Percentiles rank a stretch among this genome's conserved stretches.
These are phyloP conservation scores for Telmatochromis brichardi DNA, from an alignment of 2,113 vertebrate species.

Conservation along the genomic window DNA sequence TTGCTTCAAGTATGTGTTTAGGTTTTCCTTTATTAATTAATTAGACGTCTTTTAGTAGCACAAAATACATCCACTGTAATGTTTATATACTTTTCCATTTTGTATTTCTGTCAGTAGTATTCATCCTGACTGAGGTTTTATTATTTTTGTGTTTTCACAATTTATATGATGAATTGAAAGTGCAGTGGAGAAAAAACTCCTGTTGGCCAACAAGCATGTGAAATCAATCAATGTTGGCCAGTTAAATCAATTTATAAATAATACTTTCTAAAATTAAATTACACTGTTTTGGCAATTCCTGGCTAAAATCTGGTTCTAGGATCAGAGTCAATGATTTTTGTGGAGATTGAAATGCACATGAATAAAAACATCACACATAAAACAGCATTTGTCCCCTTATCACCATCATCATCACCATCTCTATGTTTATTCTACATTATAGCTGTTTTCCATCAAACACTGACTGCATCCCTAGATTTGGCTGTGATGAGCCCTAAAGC, in stretches of 20 bases:
- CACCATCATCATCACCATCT: background rate
- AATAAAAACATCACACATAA: background rate
- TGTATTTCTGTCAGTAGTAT: background rate
- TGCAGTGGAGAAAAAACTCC: background rate
- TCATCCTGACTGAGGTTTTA: background rate
- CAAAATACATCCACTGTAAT: background rate
- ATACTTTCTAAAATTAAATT: background rate
- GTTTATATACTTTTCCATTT: background rate
- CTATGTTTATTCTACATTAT: constrained; percentile 7
- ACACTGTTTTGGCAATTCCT: background rate
- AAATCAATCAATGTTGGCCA: background rate
- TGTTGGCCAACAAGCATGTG: background rate
- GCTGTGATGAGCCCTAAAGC: constrained; percentile 27
- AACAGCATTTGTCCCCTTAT: background rate
- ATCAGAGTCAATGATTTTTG: background rate
- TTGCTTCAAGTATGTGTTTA: rapidly evolving
- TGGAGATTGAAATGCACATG: background rate
- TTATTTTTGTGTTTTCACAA: background rate
- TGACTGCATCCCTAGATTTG: background rate
- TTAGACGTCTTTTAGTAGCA: background rate
- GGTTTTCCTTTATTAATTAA: background rate
- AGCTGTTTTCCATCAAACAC: constrained; percentile 27
- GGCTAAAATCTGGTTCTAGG: background rate
- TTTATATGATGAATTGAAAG: background rate
- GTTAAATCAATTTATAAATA: background rate